phyloP scores from a whole-genome alignment of 2,888 invertebrate species.

The Scaptodrosophila latifasciaeformis region DNA sequence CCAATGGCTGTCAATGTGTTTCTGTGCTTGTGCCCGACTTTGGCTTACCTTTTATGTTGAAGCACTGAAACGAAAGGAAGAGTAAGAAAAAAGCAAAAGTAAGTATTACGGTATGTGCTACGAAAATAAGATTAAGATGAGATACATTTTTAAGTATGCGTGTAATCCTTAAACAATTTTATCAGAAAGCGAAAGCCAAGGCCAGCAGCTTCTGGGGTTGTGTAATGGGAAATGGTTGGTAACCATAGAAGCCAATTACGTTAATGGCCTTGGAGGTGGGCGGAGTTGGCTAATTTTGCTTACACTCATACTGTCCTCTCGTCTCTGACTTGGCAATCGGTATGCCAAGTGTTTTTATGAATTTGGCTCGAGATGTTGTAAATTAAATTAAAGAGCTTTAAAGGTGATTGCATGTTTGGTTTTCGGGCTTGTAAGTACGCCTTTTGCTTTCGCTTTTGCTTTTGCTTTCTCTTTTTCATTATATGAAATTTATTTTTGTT shows the following conservation, averaged over 20 bases:
- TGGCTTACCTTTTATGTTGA: conserved; percentile 46
- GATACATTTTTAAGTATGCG: conserved; percentile 49
- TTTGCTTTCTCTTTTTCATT: too few relatives aligned
- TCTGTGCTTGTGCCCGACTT: not conserved
- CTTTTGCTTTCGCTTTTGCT: too few relatives aligned
- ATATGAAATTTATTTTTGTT: conserved; percentile 15
- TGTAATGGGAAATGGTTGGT: not conserved
- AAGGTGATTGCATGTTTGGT: conserved; percentile 40
- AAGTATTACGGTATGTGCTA: conserved; percentile 26
- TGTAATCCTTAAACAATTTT: conserved; percentile 57
- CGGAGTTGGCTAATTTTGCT: not conserved
- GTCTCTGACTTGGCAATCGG: not conserved
- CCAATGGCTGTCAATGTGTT: too few relatives aligned
- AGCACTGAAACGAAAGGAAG: conserved; percentile 35
- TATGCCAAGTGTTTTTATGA: conserved; percentile 17
- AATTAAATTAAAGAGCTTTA: conserved; percentile 1
- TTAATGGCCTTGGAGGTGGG: conserved; percentile 42
- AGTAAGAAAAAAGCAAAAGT: conserved; percentile 37
- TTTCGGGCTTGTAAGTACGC: conserved; percentile 28
- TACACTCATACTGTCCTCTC: not conserved
- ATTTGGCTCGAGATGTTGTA: conserved; percentile 2
- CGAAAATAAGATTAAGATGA: conserved; percentile 30
- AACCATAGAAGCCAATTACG: conserved; percentile 46
- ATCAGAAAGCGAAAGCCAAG: conserved; percentile 28
- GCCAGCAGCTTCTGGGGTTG: too few relatives aligned